Evolutionary conservation across 2,888 invertebrate genomes (phyloP).

Genomic region (Amblyjoppa proteus): DNA sequence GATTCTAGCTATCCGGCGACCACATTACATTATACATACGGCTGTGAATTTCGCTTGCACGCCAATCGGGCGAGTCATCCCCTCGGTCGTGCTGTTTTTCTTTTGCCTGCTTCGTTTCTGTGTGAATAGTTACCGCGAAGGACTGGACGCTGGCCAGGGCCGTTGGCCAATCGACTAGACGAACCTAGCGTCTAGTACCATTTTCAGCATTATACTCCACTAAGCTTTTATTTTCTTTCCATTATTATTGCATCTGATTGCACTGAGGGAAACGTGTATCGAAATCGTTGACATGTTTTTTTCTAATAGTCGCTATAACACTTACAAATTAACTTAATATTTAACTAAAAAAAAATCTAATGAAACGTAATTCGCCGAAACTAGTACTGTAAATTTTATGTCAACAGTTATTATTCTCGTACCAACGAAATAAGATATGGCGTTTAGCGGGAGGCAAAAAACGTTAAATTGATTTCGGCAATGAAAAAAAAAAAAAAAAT

Average conservation of each 20-base stretch:
- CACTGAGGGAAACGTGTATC: background rate
- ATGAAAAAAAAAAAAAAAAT: too few relatives aligned
- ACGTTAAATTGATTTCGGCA: too few relatives aligned
- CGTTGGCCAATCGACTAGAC: constrained; percentile 72
- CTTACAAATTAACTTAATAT: too few relatives aligned
- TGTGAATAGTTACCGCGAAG: constrained; percentile 44
- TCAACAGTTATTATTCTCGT: too few relatives aligned
- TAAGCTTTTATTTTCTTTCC: constrained; percentile 9
- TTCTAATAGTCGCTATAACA: too few relatives aligned
- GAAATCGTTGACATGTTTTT: too few relatives aligned
- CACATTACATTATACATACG: constrained; percentile 10
- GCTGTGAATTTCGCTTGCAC: constrained; percentile 12
- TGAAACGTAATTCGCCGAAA: too few relatives aligned
- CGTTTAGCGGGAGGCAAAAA: too few relatives aligned
- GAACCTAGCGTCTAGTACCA: constrained; percentile 10
- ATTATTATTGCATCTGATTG: constrained; percentile 34
- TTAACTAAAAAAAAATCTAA: too few relatives aligned
- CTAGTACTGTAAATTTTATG: too few relatives aligned
- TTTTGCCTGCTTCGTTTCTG: constrained; percentile 32
- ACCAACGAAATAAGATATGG: too few relatives aligned
- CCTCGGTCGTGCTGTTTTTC: background rate
- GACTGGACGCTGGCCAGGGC: constrained; percentile 79
- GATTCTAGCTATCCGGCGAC: constrained; percentile 1
- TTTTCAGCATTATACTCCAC: constrained; percentile 44
- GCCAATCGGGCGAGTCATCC: constrained; percentile 47